Evolutionary conservation across 2,888 invertebrate genomes (phyloP), one percentile per base, ranked within the genome.

Genomic region (Falcaria lacertinaria): DNA sequence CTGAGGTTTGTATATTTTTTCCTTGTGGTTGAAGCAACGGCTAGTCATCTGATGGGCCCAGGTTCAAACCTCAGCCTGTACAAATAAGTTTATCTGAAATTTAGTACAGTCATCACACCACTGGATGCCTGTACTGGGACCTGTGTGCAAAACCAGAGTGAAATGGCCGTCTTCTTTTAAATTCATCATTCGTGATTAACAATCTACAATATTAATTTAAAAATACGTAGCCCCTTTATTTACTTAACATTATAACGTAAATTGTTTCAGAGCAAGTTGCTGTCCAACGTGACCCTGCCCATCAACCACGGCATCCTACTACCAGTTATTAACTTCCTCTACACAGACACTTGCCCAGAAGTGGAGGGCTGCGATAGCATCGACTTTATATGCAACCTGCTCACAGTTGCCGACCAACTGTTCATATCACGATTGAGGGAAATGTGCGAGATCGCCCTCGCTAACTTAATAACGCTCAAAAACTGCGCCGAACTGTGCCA

Each of bases 361-460:
- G 76, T 93, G 36, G 79, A 90, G 52, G 91, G 80, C 44, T 91
- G 91, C 32, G 91, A 92, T 39, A 93, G 94, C 64, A 85, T 93
- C 0, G 95, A 96, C 64, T 90, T 92, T 45, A 90, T 94, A 51
- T 94, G 93, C 74, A 94, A 94, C 67, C 90, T 96, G 67, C 87
- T 97, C 16, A 91, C 95, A 6, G 91, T 94, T 8, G 94, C 96
- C 16, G 97, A 97, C 72, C 96, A 96, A 64, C 90, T 96, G 25
- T 92, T 97, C 51, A 91, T 96, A 4, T 84, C 89, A 1, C 80
- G 94, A 8, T 84, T 97, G 7, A 92, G 94, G 54, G 92, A 94
- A 71, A 90, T 94, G 76, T 93, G 95, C 77, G 94, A 94, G 74
- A 81, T 92, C 1, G 82, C 93, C 0, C 74, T 96, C 25, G 89